These are phyloP conservation scores for Drosophila jambulina DNA, from an alignment of 1,140 invertebrate species.

Conservation along the genomic window DNA sequence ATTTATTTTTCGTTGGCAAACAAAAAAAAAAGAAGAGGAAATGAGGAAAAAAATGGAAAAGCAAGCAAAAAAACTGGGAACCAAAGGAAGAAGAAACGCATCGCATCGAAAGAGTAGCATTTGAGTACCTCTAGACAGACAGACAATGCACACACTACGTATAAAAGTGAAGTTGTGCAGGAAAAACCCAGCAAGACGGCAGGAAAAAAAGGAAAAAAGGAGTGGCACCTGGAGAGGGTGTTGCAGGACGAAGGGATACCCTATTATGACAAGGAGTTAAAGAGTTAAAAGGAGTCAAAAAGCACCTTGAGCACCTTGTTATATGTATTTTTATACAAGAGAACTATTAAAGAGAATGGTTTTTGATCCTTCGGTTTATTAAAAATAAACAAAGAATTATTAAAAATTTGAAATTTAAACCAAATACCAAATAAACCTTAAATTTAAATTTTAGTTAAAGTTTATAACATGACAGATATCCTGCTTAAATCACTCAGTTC, in stretches of 20 bases:
- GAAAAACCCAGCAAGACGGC: slow-evolving; percentile 33
- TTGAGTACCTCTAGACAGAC: slow-evolving; percentile 72
- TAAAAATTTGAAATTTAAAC: too few relatives aligned
- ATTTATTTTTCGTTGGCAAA: slow-evolving; percentile 82
- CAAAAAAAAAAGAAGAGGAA: slow-evolving; percentile 33
- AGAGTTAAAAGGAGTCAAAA: not conserved
- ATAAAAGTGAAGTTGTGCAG: slow-evolving; percentile 72
- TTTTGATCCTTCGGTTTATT: not conserved
- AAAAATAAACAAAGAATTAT: not conserved
- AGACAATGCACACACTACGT: slow-evolving; percentile 66
- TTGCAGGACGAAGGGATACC: slow-evolving; percentile 16
- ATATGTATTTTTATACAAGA: not conserved
- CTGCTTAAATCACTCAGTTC: too few relatives aligned
- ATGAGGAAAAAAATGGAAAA: slow-evolving; percentile 34
- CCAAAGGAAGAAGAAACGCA: slow-evolving; percentile 38
- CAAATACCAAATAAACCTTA: not conserved
- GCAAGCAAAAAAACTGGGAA: slow-evolving; percentile 32
- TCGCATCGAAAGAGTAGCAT: slow-evolving; percentile 59
- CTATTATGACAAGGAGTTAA: not conserved
- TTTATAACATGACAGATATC: not conserved
- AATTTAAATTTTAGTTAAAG: not conserved
- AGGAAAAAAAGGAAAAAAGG: slow-evolving; percentile 31
- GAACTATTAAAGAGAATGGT: not conserved
- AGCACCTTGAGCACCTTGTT: not conserved
- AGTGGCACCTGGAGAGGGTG: slow-evolving; percentile 1